A percentile compares a stretch with the other conserved stretches of the same genome.
These are phyloP conservation scores for Arbacia lixula DNA, from an alignment of 53 echinoderm and acorn worm genomes.

Conservation along the genomic window DNA sequence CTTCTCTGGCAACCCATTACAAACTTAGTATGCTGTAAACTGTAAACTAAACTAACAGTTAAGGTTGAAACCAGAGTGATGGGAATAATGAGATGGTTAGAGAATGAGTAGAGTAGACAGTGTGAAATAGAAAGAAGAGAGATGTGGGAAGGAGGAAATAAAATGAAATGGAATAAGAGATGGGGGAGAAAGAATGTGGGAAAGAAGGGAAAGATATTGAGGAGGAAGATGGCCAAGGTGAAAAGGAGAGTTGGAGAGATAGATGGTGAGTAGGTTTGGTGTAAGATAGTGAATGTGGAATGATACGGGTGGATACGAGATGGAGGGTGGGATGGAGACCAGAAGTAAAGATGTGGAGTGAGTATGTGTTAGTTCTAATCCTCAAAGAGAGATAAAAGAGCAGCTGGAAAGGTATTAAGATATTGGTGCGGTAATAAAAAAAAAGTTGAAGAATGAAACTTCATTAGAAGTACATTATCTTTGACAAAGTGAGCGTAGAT, in stretches of 20 bases:
- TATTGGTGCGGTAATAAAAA: no score
- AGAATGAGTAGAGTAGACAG: neutral
- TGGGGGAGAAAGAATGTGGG: neutral
- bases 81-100: neutral
- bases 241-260: neutral
- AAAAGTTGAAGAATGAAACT: no score
- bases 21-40: no score
- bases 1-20: no score
- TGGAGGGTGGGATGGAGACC: neutral
- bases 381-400: no score
- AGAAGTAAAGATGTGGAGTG: neutral
- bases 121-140: neutral
- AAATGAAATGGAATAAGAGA: neutral
- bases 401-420: no score
- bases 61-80: no score
- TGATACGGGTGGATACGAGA: neutral
- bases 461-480: no score
- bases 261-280: neutral
- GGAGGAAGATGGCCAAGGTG: neutral
- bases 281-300: neutral
- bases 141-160: neutral
- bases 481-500: no score
- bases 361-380: no score
- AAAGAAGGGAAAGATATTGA: neutral
- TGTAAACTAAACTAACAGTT: no score